These are phyloP conservation scores for Anhinga rufa DNA, from an alignment of 2,113 vertebrate genomes.

Conservation along the genomic window DNA sequence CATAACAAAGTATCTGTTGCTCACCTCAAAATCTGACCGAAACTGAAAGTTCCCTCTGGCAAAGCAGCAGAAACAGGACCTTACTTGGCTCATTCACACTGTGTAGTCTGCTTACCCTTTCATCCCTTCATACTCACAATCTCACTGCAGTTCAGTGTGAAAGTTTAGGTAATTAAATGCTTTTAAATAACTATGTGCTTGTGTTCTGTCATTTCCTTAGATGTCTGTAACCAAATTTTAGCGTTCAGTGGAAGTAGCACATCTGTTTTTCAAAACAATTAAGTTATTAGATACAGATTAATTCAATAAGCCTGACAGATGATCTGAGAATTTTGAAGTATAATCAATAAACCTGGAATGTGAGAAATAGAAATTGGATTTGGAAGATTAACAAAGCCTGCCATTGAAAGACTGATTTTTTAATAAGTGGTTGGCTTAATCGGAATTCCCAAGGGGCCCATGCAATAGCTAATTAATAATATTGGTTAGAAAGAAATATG, in stretches of 20 bases:
- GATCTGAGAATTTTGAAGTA: constrained; percentile 51
- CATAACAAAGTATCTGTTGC: neutral
- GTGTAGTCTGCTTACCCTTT: neutral
- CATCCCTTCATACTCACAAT: neutral
- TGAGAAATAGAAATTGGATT: constrained; percentile 62
- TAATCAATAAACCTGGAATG: constrained; percentile 70
- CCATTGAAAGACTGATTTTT: constrained; percentile 54
- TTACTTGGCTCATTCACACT: neutral
- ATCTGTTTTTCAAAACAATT: constrained; percentile 73
- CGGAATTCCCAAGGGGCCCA: neutral
- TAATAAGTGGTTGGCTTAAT: constrained; percentile 21
- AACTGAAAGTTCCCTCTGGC: neutral
- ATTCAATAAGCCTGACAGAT: constrained; percentile 58
- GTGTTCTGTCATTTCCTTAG: constrained; percentile 47
- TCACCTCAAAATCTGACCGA: neutral
- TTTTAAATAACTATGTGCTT: constrained; percentile 11
- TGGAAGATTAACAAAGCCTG: constrained; percentile 62
- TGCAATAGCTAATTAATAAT: neutral
- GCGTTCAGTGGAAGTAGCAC: constrained; percentile 54
- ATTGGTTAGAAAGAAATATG: neutral
- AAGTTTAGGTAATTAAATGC: neutral
- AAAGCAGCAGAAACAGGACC: neutral
- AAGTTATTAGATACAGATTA: constrained; percentile 70
- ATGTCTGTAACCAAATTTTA: constrained; percentile 62
- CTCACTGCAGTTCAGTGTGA: neutral